Base-by-base conservation (phyloP, 2,113 vertebrate species). In the Pachypanchax playfairii region DNA sequence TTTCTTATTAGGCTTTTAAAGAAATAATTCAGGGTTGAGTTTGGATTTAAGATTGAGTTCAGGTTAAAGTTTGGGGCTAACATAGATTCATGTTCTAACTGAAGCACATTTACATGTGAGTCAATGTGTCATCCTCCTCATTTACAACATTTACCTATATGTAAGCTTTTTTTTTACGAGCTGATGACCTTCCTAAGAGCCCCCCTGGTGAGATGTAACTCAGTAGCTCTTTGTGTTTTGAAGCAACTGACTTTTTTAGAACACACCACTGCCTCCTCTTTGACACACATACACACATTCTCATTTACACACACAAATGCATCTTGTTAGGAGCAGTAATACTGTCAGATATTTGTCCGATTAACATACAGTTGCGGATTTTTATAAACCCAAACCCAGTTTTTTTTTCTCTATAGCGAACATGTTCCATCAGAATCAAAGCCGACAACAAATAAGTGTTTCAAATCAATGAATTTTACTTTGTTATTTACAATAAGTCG, bases 181-280 rank as follows among this genome's bases (percentile, higher is more conserved):
- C 62, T 81, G 83, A 84, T 88, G 74, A 70, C 38, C 67, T 76
- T 84, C 68, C 69, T 82, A 42, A 84, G 69, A 80, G 82, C 70
- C 80, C 72, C 83, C 86, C 87, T 58, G 78, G 63, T 81, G 90
- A 20, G 87, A 50, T 68, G 79, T 64, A 70, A 75, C 81, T 84
- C 79, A 77, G 86, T 64, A 73, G 78, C 67, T 60, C 85, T 90
- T 91, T 91, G 88, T 92, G 70, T 87, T 79, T 75, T 39, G 53
- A 11, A 63, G 66, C 59, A 71, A 87, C 54, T 68, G 75, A 81
- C 85, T 67, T 66, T 65, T 71, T 20, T 64, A 70, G 69, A 84
- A 82, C 66, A 82, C 77, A 82, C 73, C 49, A 29, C 51, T 65
- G 64, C 46, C 26, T 43, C 35, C 12, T n/a, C 15, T 13, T 22